Base-by-base conservation (phyloP, 1,140 invertebrate species). In the Lordiphosa mommai region DNA sequence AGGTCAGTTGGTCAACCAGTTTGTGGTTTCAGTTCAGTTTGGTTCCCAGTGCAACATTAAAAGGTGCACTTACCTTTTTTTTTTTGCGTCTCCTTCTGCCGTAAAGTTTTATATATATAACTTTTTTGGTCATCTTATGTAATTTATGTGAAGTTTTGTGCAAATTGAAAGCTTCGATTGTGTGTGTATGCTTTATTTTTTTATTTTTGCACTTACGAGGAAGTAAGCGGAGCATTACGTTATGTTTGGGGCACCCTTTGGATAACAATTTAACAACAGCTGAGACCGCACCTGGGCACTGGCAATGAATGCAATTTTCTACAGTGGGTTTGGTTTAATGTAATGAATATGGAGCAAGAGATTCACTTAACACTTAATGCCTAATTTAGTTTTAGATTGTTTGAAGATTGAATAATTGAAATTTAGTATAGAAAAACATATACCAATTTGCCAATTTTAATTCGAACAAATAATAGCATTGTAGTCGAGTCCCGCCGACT, bases 141-240 rank as follows among this genome's bases (percentile, higher is more conserved):
- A 82, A 82, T 84, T 76, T 76, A 82, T 76, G 76, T 82, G 76
- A 57, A 82, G 76, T 71, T 80, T 82, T 82, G 76, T 82, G 76
- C 77, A 82, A 82, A 82, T 82, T 76, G 76, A 82, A 82, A 82
- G 76, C 70, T 47, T 59, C 64, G 56, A 61, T 66, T 57, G 67
- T 71, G 20, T 59, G 44, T 34, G 27, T 63, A 4, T 52, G 4
- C 47, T 59, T 33, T 47, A 29, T 49, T 2, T 32, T 17, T 46
- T 27, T 44, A 27, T 13, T 48, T 29, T 63, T 52, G 44, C 48
- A 29, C 38, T 55, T 65, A 70, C 76, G 71, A 80, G 74, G 74
- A 80, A 80, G 74, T 80, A 80, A 80, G 74, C 63, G 74, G 71
- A 61, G 76, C 74, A 80, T 80, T 80, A 74, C 74, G 76, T 74